Evolutionary conservation across 2,888 invertebrate genomes (phyloP).

Genomic region (Norana najaformis): DNA sequence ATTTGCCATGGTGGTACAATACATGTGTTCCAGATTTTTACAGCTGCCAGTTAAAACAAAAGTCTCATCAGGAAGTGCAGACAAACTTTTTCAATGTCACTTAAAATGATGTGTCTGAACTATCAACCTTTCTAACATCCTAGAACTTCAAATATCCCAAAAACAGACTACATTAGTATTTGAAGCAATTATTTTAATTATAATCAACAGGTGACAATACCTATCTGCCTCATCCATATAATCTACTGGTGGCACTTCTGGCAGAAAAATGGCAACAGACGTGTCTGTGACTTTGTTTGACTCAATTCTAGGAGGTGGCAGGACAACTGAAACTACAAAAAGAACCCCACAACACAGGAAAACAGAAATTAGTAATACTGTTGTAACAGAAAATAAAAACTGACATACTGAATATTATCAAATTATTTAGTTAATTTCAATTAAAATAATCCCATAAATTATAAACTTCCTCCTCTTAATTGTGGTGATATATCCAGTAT

Average conservation of each 20-base stretch:
- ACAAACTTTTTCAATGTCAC: not conserved
- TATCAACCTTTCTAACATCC: not conserved
- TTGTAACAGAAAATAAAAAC: not conserved
- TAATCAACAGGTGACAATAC: constrained; percentile 39
- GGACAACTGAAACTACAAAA: constrained; percentile 67
- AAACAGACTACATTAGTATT: too few species aligned
- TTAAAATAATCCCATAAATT: too few species aligned
- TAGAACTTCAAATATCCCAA: not conserved
- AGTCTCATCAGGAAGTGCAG: not conserved
- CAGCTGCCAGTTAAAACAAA: too few species aligned
- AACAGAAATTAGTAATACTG: not conserved
- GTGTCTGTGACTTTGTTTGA: constrained; percentile 67
- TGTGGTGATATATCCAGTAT: too few species aligned
- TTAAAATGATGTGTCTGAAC: not conserved
- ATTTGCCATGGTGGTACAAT: too few species aligned
- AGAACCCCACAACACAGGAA: not conserved
- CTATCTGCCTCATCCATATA: constrained; percentile 70
- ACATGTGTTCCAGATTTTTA: too few species aligned
- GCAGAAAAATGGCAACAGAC: constrained; percentile 72
- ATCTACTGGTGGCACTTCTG: constrained; percentile 64
- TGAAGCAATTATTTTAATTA: too few species aligned
- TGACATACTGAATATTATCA: too few species aligned
- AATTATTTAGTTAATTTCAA: not conserved
- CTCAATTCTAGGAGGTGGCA: constrained; percentile 72
- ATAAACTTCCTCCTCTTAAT: too few species aligned